A percentile compares a stretch with the other conserved stretches of the same genome.
phyloP scores from a whole-genome alignment of 2,113 vertebrate genomes.

The Pica pica region DNA sequence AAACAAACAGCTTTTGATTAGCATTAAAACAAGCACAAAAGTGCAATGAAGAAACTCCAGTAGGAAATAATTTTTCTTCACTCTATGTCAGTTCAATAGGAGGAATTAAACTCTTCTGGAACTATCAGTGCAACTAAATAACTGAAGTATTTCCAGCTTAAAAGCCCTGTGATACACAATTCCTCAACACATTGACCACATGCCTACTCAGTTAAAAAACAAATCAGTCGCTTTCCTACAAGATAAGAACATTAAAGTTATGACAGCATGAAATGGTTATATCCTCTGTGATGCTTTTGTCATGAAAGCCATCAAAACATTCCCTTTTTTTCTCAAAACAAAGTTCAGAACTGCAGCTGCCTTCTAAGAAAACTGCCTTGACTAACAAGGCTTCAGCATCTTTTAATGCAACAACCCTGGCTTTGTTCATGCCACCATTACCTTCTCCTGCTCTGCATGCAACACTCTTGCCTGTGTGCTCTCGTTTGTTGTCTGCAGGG shows the following conservation, averaged over 20 bases:
- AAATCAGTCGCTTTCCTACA: background rate
- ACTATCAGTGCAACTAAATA: background rate
- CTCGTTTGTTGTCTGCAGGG: slow-evolving; percentile 85
- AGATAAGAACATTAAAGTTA: background rate
- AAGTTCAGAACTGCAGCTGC: background rate
- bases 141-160: background rate
- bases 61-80: background rate
- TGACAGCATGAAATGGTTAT: background rate
- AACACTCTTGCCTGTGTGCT: slow-evolving; percentile 88
- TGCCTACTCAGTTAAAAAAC: background rate
- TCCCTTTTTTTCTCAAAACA: background rate
- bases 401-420: background rate
- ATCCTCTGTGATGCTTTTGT: background rate
- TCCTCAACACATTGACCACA: background rate
- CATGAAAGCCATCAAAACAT: background rate
- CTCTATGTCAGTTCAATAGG: background rate
- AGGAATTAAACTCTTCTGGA: background rate
- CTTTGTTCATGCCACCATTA: slow-evolving; percentile 42
- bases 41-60: background rate
- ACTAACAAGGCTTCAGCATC: background rate
- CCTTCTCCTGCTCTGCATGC: slow-evolving; percentile 95
- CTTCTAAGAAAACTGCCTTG: background rate
- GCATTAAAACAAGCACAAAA: background rate
- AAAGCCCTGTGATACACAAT: background rate
- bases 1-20: background rate